Conservation (phyloP, 2,113 vertebrate genomes). For the Coptodon rendalli region DNA sequence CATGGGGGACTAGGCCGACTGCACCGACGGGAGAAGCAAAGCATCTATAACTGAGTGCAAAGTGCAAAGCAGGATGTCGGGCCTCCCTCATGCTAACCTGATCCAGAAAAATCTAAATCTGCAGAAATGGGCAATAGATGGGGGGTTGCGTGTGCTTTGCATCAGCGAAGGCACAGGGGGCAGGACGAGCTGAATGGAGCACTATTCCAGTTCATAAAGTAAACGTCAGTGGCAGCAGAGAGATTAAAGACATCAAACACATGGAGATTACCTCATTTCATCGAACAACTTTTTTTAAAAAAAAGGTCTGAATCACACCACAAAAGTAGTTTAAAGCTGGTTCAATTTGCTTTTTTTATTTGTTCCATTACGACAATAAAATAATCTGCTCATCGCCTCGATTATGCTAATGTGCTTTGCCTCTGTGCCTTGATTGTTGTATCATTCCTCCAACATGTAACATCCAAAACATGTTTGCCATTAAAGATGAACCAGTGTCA, state of each 20-base stretch:
- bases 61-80: constrained; percentile 18
- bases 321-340: neutral
- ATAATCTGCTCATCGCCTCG: constrained; percentile 8
- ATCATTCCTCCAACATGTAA: neutral
- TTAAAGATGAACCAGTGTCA: constrained; percentile 16
- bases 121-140: neutral
- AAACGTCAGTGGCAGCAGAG: constrained; percentile 60
- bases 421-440: neutral
- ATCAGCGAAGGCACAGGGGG: constrained; percentile 14
- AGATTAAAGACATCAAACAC: constrained; percentile 6
- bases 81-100: constrained; percentile 45
- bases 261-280: neutral
- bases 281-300: accelerated
- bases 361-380: constrained; percentile 5
- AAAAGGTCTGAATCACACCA: neutral
- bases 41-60: constrained; percentile 15
- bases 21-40: constrained; percentile 3
- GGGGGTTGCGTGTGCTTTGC: constrained; percentile 49
- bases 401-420: neutral
- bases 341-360: neutral
- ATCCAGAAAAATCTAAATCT: constrained; percentile 9
- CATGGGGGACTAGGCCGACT: constrained; percentile 10
- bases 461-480: constrained; percentile 33
- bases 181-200: constrained; percentile 39
- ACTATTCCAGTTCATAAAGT: constrained; percentile 69